Evolutionary conservation across 2,888 invertebrate species (phyloP).

Genomic region (Alviniconcha strummeri): DNA sequence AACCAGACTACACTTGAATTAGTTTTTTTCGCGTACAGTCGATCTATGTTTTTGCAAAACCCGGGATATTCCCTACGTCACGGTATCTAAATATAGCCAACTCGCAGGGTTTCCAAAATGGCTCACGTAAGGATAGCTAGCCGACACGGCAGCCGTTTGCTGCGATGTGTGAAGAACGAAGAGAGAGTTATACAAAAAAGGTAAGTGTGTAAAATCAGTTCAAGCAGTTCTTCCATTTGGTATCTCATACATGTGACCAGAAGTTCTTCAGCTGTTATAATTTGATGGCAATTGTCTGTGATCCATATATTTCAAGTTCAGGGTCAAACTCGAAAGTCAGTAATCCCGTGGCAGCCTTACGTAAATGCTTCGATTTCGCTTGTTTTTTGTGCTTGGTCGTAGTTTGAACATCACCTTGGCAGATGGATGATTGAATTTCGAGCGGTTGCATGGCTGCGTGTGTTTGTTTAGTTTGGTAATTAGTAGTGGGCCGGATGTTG

Average conservation of each 20-base stretch:
- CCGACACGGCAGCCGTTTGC: slow-evolving; percentile 23
- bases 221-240: background rate
- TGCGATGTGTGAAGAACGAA: slow-evolving; percentile 27
- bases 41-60: background rate
- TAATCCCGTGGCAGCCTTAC: background rate
- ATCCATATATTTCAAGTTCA: background rate
- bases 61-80: background rate
- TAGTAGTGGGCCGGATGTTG: too few relatives aligned
- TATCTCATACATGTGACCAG: background rate
- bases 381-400: background rate
- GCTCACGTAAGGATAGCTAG: slow-evolving; percentile 23
- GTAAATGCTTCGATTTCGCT: background rate
- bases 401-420: too few relatives aligned
- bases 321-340: background rate
- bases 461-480: too few relatives aligned
- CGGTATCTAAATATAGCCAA: background rate
- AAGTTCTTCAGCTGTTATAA: background rate
- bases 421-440: too few relatives aligned
- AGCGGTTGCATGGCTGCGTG: too few relatives aligned
- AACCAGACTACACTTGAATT: too few relatives aligned
- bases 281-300: background rate
- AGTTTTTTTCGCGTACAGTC: too few relatives aligned
- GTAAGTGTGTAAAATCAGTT: background rate
- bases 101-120: slow-evolving; percentile 28
- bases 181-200: slow-evolving; percentile 16